A percentile compares a stretch with the other conserved stretches of the same genome.
Conservation (phyloP, 2,113 vertebrate genomes). For the Cebidichthys violaceus region DNA sequence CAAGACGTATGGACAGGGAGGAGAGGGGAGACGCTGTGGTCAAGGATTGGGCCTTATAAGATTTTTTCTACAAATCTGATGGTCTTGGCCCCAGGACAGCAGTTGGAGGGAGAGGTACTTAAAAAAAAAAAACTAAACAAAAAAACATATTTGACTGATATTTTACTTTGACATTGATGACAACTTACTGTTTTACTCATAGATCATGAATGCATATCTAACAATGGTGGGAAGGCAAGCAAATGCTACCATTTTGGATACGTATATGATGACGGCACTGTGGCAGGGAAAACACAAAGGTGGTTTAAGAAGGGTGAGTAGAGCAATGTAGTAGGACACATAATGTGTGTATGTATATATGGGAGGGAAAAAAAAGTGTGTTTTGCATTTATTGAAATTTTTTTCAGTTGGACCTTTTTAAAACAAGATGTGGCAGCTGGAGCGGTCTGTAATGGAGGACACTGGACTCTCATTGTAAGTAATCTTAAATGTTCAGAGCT, state of each 20-base stretch:
- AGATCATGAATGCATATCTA: not conserved
- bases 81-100: not conserved
- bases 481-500: too few relatives aligned
- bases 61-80: not conserved
- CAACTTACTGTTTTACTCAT: not conserved
- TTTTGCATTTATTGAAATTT: too few relatives aligned
- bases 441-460: too few relatives aligned
- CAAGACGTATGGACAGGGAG: not conserved
- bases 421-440: too few relatives aligned
- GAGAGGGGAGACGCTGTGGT: not conserved
- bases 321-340: too few relatives aligned
- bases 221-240: not conserved
- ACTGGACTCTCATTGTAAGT: too few relatives aligned
- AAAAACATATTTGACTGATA: not conserved
- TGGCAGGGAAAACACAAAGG: not conserved
- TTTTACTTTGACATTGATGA: not conserved
- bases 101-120: not conserved
- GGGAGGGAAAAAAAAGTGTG: too few relatives aligned
- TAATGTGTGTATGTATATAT: not conserved
- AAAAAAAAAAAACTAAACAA: not conserved
- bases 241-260: not conserved
- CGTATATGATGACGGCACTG: not conserved
- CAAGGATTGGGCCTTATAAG: not conserved
- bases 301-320: not conserved
- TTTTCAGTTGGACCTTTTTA: too few relatives aligned